Evolutionary conservation across 2,113 vertebrate genomes (phyloP).

Genomic region (Malurus alboscapulatus): DNA sequence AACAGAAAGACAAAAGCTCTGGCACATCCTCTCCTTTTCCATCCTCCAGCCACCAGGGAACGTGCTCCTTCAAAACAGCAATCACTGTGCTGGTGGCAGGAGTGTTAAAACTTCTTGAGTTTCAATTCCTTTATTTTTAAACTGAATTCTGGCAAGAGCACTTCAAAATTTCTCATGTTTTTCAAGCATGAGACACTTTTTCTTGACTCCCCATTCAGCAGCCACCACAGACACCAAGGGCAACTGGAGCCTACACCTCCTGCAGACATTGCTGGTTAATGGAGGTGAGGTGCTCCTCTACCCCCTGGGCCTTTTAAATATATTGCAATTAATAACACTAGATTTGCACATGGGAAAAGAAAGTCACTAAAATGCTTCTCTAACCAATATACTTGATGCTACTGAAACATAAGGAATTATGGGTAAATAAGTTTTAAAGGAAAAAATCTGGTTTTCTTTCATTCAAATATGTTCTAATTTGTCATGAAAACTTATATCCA

Average conservation of each 20-base stretch:
- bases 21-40: not conserved
- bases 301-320: not conserved
- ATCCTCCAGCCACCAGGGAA: not conserved
- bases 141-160: not conserved
- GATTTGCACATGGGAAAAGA: not conserved
- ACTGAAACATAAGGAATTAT: not conserved
- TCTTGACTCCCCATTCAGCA: not conserved
- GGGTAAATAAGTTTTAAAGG: not conserved
- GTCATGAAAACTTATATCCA: not conserved
- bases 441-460: not conserved
- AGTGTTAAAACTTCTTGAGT: not conserved
- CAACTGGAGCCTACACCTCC: not conserved
- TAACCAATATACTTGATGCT: not conserved
- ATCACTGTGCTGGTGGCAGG: not conserved
- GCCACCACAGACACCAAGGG: not conserved
- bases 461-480: slow-evolving; percentile 7
- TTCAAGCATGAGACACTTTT: not conserved
- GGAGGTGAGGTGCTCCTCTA: not conserved
- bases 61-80: rapidly evolving
- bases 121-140: not conserved
- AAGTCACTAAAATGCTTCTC: not conserved
- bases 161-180: not conserved
- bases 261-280: not conserved
- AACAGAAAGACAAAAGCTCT: not conserved
- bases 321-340: not conserved